Evolutionary conservation across 1,140 invertebrate species (phyloP), one percentile per base, ranked within the genome.

Genomic region (Drosophila punjabiensis): DNA sequence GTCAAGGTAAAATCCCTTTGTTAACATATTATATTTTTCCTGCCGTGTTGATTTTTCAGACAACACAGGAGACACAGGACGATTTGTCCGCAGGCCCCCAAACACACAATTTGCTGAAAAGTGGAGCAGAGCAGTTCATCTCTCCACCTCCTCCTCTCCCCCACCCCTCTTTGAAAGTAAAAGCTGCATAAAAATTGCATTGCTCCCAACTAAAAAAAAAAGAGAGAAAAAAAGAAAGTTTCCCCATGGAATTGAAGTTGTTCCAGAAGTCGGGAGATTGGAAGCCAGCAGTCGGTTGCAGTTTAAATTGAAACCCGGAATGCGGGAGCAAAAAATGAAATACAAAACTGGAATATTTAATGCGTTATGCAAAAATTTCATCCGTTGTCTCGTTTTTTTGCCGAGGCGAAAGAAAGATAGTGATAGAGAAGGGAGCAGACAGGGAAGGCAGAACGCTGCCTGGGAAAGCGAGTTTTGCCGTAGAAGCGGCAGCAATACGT

Each of bases 301-400:
- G 86, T 76, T 89, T 89, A 89, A 89, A 85, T 90, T 90, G 81
- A 89, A 89, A 90, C 79, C 79, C 79, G 79, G 79, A 82, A 76
- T 69, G 53, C 50, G 20, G 53, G 16, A 68, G 64, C 55, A 60
- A 65, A 59, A 71, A 70, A 79, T 70, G 66, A 70, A 76, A 89
- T 66, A 79, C 87, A 87, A 89, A 89, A 90, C 81, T 85, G 81
- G 86, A 89, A 89, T 89, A 82, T 79, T 89, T 89, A 90, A 89
- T 89, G 86, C 73, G 85, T 89, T 89, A 89, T 89, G 85, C 85
- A 89, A 89, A 89, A 89, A 89, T 71, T 89, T 79, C 81, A 70
- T 89, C 70, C 66, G 76, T 68, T 76, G 65, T 76, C 45, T 55
- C 63, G 67, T 39, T 76, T 68, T 68, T 45, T 66, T 50, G 45